Conservation (phyloP, 2,888 invertebrate species). For the Zygaena filipendulae region DNA sequence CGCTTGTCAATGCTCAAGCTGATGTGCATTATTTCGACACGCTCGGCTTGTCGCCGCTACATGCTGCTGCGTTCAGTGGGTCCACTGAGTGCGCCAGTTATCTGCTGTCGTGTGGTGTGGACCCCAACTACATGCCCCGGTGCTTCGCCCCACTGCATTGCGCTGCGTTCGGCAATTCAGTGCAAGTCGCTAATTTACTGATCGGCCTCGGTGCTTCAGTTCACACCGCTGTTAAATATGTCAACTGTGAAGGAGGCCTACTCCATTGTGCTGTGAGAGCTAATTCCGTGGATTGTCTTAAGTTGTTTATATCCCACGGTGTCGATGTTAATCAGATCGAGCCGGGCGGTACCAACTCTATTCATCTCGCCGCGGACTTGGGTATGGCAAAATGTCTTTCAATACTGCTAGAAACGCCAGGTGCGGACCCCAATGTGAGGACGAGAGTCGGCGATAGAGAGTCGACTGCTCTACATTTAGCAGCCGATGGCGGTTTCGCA, state of each 20-base stretch:
- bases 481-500: constrained; percentile 87
- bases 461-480: constrained; percentile 84
- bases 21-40: constrained; percentile 77
- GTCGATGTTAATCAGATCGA: constrained; percentile 81
- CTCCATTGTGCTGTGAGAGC: constrained; percentile 88
- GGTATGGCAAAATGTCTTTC: constrained; percentile 80
- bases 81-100: constrained; percentile 76
- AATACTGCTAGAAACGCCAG: constrained; percentile 78
- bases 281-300: constrained; percentile 83
- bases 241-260: constrained; percentile 78
- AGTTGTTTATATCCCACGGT: constrained; percentile 79
- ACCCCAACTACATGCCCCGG: constrained; percentile 75
- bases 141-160: constrained; percentile 88
- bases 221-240: constrained; percentile 72
- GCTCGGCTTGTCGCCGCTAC: constrained; percentile 79
- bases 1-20: constrained; percentile 74
- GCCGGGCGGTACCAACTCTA: constrained; percentile 80
- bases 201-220: constrained; percentile 78
- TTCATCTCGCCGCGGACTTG: constrained; percentile 84
- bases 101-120: constrained; percentile 74
- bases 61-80: constrained; percentile 83
- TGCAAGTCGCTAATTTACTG: constrained; percentile 82
- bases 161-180: constrained; percentile 89
- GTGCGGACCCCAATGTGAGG: constrained; percentile 75
- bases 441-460: constrained; percentile 78